These are phyloP conservation scores for Diachrysia chrysitis DNA, from an alignment of 2,888 invertebrate genomes.

Conservation along the genomic window DNA sequence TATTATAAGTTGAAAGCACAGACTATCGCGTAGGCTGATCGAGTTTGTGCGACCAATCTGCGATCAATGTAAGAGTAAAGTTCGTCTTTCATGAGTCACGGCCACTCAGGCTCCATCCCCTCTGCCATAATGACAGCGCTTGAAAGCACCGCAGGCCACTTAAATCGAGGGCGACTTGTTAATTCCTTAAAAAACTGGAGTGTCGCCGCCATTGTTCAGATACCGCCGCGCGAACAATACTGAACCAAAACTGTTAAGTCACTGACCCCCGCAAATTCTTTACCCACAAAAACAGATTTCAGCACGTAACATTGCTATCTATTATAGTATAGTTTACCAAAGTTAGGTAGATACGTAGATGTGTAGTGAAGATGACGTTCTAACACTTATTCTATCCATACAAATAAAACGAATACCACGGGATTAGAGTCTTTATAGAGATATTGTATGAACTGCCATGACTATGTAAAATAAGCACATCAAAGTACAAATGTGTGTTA, in stretches of 20 bases:
- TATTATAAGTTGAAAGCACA: slow-evolving; percentile 5
- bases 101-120: slow-evolving; percentile 46
- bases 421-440: background rate
- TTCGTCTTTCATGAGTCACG: slow-evolving; percentile 25
- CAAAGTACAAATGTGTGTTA: background rate
- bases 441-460: background rate
- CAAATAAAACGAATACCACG: slow-evolving; percentile 6
- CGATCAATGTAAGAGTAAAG: slow-evolving; percentile 15
- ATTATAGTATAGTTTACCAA: background rate
- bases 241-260: slow-evolving; percentile 59
- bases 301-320: background rate
- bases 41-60: slow-evolving; percentile 26
- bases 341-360: background rate
- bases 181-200: slow-evolving; percentile 68
- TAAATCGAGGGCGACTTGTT: slow-evolving; percentile 62
- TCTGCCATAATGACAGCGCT: slow-evolving; percentile 47
- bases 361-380: background rate
- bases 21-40: slow-evolving; percentile 12
- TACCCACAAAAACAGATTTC: slow-evolving; percentile 26
- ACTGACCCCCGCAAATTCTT: slow-evolving; percentile 41
- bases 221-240: slow-evolving; percentile 60
- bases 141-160: slow-evolving; percentile 56
- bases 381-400: background rate
- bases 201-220: slow-evolving; percentile 61
- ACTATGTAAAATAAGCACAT: slow-evolving; percentile 10